Conservation (phyloP, 2,113 vertebrate genomes). For the Odocoileus hemionus region DNA sequence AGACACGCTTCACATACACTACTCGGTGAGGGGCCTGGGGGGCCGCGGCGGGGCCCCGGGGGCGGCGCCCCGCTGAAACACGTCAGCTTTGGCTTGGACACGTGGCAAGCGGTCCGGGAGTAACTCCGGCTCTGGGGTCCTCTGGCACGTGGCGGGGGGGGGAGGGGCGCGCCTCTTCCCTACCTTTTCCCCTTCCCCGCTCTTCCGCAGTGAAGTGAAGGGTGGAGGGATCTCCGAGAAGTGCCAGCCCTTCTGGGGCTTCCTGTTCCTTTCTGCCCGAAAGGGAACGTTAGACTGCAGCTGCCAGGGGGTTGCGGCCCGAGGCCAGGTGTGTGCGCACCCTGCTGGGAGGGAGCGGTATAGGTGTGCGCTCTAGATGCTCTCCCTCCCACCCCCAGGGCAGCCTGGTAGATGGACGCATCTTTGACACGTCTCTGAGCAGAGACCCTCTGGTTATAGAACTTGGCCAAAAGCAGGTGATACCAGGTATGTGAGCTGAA, state of each 20-base stretch:
- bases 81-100: conserved; percentile 86
- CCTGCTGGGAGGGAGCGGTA: neutral
- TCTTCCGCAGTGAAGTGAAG: neutral
- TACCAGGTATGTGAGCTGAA: conserved; percentile 83
- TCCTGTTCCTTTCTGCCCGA: neutral
- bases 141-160: neutral
- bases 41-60: conserved; percentile 12
- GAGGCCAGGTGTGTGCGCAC: neutral
- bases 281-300: neutral
- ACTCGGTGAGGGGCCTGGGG: conserved; percentile 87
- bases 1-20: conserved; percentile 93
- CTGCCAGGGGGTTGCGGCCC: neutral
- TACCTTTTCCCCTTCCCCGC: neutral
- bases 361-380: neutral
- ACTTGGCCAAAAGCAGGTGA: conserved; percentile 94
- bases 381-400: conserved; percentile 80
- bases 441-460: conserved; percentile 92
- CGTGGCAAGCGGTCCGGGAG: conserved; percentile 47
- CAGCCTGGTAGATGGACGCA: conserved; percentile 89
- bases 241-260: neutral
- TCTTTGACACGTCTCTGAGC: conserved; percentile 92
- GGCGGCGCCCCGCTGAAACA: conserved; percentile 79
- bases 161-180: neutral
- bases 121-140: neutral
- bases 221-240: neutral